phyloP scores from a whole-genome alignment of 1,140 invertebrate genomes.

The Portunus trituberculatus region DNA sequence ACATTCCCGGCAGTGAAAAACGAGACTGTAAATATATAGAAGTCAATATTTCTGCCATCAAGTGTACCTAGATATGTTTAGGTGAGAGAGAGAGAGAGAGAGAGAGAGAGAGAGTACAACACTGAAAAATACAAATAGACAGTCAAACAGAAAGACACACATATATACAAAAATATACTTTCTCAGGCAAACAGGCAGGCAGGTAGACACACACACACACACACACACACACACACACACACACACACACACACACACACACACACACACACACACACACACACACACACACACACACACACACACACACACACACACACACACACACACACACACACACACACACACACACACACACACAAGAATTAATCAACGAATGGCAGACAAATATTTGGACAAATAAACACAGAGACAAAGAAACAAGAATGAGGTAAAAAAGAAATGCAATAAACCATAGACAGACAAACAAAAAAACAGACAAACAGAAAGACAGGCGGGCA shows the following conservation, averaged over 20 bases:
- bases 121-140: slow-evolving; percentile 11
- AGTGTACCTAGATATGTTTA: not conserved
- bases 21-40: not conserved
- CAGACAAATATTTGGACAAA: no score
- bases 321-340: no score
- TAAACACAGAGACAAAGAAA: no score
- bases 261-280: not conserved
- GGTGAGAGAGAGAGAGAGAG: slow-evolving; percentile 2
- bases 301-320: no score
- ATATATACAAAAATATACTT: no score
- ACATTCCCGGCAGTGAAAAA: not conserved
- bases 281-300: no score
- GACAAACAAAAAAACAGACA: not conserved
- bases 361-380: no score
- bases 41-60: not conserved
- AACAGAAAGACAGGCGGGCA: not conserved
- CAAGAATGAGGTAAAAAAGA: no score
- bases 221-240: no score
- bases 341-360: no score
- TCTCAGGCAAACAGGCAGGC: no score
- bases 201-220: no score
- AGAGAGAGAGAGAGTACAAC: slow-evolving; percentile 33
- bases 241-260: not conserved
- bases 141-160: not conserved
- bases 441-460: not conserved